Evolutionary conservation across 2,888 invertebrate species (phyloP), one percentile per base, ranked within the genome.

Genomic region (Aradus depressus): DNA sequence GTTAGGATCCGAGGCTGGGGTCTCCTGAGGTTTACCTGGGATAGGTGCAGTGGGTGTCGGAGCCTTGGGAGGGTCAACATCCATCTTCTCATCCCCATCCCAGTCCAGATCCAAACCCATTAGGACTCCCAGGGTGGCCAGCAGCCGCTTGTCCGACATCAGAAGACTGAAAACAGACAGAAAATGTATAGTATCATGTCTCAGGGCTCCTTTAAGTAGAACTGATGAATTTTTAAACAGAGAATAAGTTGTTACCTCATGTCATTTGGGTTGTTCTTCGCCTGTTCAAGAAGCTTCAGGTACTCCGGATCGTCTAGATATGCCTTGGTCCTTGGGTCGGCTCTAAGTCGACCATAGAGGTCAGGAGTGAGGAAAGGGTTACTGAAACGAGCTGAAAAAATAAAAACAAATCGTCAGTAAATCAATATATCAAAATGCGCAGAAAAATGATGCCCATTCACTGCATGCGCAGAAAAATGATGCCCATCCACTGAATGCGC

Each of bases 251-350:
- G 60, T 58, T 50, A 63, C 63, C 56, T 50, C 35, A 62, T 44
- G 25, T 57, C 57, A 39, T 58, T 59, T 3, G 62, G 63, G 44
- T 62, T 60, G 22, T 52, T 58, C 39, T 60, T 44, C 63, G 62
- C 54, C 31, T 60, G 58, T 61, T 76, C 70, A 35, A 84, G 67
- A 53, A 80, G 66, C 62, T 75, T 73, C 19, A 81, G 64, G 67
- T 81, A 88, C 56, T 80, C 77, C 0, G 85, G 85, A 67, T 89
- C 86, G 53, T 80, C 75, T 44, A 88, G 65, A 67, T 75, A 82
- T 44, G 75, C 77, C 61, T 71, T 75, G 3, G 86, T 85, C 64
- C 78, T 72, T 10, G 84, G 80, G 66, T 88, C 78, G 3, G 70
- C 71, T 53, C 72, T 68, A 14, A 88, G 67, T 65, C 81, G 83